Evolutionary conservation across 1,140 invertebrate genomes (phyloP), one percentile per base, ranked within the genome.

Genomic region (Zaprionus africanus): DNA sequence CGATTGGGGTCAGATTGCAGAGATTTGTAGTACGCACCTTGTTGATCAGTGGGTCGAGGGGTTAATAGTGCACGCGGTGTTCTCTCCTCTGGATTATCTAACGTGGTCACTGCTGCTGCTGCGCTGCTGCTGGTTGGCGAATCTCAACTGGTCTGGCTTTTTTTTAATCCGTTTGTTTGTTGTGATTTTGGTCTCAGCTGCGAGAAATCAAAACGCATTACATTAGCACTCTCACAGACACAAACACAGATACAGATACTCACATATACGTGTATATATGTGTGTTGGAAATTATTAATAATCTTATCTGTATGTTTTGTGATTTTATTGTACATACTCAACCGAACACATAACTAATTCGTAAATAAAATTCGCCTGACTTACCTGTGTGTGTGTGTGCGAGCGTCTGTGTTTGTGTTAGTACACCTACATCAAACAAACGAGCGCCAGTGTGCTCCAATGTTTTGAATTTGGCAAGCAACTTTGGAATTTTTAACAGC

Each of bases 251-350:
- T 13, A 56, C 46, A 62, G 31, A 62, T 13, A 41, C 34, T 58
- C 9, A 69, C 36, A 28, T 31, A 46, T 54, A 5, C 19, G 5
- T 28, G n/a, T 38, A 11, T 26, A n/a, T 11, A 2, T 7, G 41
- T 17, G 41, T 46, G 41, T 46, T 46, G 41, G 41, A 83, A 88
- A 79, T 83, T 87, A 87, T 87, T 87, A 88, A 87, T 87, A 87
- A 87, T 87, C 83, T 71, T 72, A 78, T 86, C 51, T 86, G 62
- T 56, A 61, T 26, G 36, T 38, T 46, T n/a, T 24, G 17, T 22
- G 26, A 58, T 54, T 54, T 54, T 64, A 43, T 26, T 67, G 62
- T 71, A 74, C 75, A 58, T 78, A 76, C 66, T 56, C 71, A 5
- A 36, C 28, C 43, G 59, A 74, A 41, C 51, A 61, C 28, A 62